These are phyloP conservation scores for Nyctalus aviator DNA, from an alignment of 2,797 vertebrate genomes.

Conservation along the genomic window DNA sequence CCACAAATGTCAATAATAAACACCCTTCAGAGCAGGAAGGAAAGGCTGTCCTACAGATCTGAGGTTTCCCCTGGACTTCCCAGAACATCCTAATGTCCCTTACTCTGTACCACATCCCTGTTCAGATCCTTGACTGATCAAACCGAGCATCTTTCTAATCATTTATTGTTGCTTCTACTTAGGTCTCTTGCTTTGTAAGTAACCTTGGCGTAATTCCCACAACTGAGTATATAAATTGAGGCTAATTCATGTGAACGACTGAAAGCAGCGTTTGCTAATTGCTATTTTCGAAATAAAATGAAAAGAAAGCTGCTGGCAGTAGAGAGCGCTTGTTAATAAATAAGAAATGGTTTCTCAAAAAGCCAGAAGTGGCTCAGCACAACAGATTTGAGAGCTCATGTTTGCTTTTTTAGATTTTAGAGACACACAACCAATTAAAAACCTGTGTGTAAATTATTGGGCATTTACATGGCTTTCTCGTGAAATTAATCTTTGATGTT, in stretches of 20 bases:
- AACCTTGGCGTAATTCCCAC: not conserved
- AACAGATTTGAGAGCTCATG: not conserved
- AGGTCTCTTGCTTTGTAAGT: not conserved
- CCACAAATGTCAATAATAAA: not conserved
- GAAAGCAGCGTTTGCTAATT: not conserved
- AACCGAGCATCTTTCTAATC: not conserved
- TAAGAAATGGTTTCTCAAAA: not conserved
- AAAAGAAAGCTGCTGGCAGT: not conserved
- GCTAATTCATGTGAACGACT: not conserved
- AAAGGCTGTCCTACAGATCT: not conserved
- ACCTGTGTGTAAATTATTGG: not conserved
- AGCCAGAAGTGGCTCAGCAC: not conserved
- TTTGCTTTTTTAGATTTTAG: not conserved
- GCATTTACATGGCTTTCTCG: not conserved
- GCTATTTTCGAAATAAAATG: constrained; percentile 18
- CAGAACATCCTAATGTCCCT: not conserved
- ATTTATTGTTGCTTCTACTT: not conserved
- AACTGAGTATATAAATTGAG: not conserved
- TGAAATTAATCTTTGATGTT: not conserved
- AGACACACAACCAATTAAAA: not conserved
- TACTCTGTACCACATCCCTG: not conserved
- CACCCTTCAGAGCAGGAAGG: not conserved
- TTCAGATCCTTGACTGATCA: not conserved
- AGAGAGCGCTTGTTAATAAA: not conserved
- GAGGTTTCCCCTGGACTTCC: not conserved